Conservation (phyloP, 2,797 vertebrate genomes). For the Neostethus bicornis region DNA sequence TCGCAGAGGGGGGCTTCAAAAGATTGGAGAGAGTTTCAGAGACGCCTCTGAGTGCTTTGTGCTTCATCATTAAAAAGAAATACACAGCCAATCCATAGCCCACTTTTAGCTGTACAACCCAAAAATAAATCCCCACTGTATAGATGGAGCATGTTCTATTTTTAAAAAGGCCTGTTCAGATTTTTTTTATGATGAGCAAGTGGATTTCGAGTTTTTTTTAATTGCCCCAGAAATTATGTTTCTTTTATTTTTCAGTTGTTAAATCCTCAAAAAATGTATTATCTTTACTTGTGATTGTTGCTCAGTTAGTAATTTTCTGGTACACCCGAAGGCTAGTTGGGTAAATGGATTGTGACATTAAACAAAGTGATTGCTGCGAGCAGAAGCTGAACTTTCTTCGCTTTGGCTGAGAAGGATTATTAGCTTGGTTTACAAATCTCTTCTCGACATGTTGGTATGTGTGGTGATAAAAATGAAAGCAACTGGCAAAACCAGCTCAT, state of each 20-base stretch:
- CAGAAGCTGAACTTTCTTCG: slow-evolving; percentile 43
- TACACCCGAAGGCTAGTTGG: slow-evolving; percentile 50
- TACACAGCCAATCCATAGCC: slow-evolving; percentile 62
- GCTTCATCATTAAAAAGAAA: slow-evolving; percentile 71
- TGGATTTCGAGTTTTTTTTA: slow-evolving; percentile 56
- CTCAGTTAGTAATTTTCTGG: slow-evolving; percentile 34
- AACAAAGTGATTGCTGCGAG: slow-evolving; percentile 50
- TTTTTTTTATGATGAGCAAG: slow-evolving; percentile 49
- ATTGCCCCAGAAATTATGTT: slow-evolving; percentile 25
- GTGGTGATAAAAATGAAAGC: slow-evolving; percentile 14
- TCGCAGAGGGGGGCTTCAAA: slow-evolving; percentile 58
- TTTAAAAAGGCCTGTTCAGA: slow-evolving; percentile 54
- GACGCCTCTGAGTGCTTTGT: slow-evolving; percentile 50
- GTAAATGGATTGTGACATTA: slow-evolving; percentile 64
- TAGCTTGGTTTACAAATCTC: slow-evolving; percentile 22
- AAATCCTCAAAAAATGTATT: slow-evolving; percentile 18
- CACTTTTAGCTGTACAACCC: slow-evolving; percentile 61
- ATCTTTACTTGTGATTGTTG: slow-evolving; percentile 19
- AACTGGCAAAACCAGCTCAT: not conserved
- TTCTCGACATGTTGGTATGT: slow-evolving; percentile 9
- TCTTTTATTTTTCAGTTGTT: slow-evolving; percentile 27
- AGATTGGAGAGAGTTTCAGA: slow-evolving; percentile 59
- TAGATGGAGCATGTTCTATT: slow-evolving; percentile 52
- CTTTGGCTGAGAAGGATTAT: slow-evolving; percentile 35
- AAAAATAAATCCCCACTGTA: slow-evolving; percentile 66